Evolutionary conservation across 1,140 invertebrate genomes (phyloP), one percentile per base, ranked within the genome.

Genomic region (Palaemon carinicauda): DNA sequence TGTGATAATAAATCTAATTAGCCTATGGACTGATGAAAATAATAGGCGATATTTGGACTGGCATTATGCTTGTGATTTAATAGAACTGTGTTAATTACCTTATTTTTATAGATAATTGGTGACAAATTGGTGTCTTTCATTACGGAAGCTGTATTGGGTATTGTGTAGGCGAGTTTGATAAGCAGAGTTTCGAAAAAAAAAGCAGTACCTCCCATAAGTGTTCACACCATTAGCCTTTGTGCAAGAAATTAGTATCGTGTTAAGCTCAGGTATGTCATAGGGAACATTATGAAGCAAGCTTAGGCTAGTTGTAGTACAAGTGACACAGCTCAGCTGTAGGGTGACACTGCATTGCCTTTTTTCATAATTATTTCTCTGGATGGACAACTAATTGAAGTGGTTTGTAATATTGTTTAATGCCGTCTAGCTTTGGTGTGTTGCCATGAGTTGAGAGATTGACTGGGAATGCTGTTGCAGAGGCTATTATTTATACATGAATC

Each of bases 91-190:
- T 80, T 86, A 65, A 86, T 86, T 86, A 86, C 77, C 83, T 86
- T 86, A 86, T 86, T 86, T 86, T 86, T 86, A 79, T 86, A 86
- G 83, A 79, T 86, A 80, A 86, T 86, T 86, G 83, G 83, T 86
- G 27, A 82, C 78, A 79, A 51, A 86, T 86, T 86, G 83, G 83
- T 86, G 83, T 86, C 83, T 86, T 86, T 86, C 83, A 86, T 86
- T 86, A 86, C 77, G 60, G 69, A 86, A 80, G 77, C 52, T 71
- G 74, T 71, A 56, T 33, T 65, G 74, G 71, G 56, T 79, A 54
- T 65, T 74, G n/a, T 82, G 80, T 74, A 51, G 79, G 51, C 24
- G 74, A 51, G 75, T 65, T 29, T 74, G n/a, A 78, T 50, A 69
- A 21, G 60, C 60, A 69, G 60, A 31, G 54, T 41, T 54, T 50